phyloP scores from a whole-genome alignment of 2,888 invertebrate species.

The Apamea anceps region DNA sequence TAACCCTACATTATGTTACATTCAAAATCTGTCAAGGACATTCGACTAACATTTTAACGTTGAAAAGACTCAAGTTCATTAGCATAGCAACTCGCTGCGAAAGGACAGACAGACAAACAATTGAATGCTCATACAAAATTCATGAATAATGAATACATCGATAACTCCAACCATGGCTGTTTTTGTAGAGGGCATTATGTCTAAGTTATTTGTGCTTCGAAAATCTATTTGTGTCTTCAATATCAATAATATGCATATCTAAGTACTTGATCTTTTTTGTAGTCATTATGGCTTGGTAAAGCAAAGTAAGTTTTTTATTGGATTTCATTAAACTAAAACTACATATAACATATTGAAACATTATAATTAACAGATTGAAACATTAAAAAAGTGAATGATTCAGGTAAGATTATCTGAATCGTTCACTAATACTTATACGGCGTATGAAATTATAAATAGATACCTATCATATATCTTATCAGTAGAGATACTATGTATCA shows the following conservation, averaged over 20 bases:
- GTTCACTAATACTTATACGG: not conserved
- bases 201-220: slow-evolving; percentile 23
- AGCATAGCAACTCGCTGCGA: slow-evolving; percentile 21
- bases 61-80: slow-evolving; percentile 9
- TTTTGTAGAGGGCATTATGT: slow-evolving; percentile 14
- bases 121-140: slow-evolving; percentile 29
- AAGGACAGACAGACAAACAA: slow-evolving; percentile 26
- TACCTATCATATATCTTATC: not conserved
- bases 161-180: not conserved
- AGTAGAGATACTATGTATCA: not conserved
- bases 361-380: not conserved
- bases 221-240: slow-evolving; percentile 16
- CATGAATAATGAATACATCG: slow-evolving; percentile 44
- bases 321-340: not conserved
- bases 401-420: no score
- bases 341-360: not conserved
- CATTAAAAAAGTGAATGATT: not conserved
- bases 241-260: not conserved
- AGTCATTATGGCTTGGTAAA: not conserved
- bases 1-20: not conserved
- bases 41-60: not conserved
- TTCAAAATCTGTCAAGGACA: slow-evolving; percentile 27
- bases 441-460: not conserved
- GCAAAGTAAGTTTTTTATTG: not conserved
- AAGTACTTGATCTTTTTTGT: slow-evolving; percentile 1